Conservation (phyloP, 2,888 invertebrate genomes). For the Ecdyonurus torrentis region DNA sequence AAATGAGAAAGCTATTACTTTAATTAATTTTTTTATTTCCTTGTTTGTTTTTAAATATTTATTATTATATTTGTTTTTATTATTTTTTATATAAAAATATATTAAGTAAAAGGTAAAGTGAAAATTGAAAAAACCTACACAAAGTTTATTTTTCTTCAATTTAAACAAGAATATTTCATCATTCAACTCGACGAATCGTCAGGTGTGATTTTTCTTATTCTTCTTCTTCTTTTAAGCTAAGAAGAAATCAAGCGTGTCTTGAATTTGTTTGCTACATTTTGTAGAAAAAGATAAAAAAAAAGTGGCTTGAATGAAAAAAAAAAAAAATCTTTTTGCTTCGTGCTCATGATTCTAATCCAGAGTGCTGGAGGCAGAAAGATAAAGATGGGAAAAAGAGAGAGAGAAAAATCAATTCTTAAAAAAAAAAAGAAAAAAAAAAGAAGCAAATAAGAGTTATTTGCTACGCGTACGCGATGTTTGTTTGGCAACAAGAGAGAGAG, state of each 20-base stretch:
- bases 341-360: background rate
- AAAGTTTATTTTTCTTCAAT: no score
- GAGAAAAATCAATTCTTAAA: background rate
- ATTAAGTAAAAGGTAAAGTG: no score
- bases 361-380: background rate
- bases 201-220: background rate
- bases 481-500: background rate
- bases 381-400: background rate
- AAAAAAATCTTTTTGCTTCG: background rate
- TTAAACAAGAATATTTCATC: background rate
- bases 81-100: no score
- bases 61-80: no score
- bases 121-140: no score
- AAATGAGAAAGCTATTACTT: no score
- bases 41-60: no score
- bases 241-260: background rate
- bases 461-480: background rate
- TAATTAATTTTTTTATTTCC: no score
- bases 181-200: background rate
- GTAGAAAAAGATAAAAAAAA: background rate
- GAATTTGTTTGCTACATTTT: background rate
- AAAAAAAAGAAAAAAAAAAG: background rate
- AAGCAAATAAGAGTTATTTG: background rate
- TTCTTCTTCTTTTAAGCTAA: background rate
- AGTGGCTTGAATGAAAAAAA: background rate